Conservation (phyloP, 1,140 invertebrate genomes). For the Aphelinus certus region DNA sequence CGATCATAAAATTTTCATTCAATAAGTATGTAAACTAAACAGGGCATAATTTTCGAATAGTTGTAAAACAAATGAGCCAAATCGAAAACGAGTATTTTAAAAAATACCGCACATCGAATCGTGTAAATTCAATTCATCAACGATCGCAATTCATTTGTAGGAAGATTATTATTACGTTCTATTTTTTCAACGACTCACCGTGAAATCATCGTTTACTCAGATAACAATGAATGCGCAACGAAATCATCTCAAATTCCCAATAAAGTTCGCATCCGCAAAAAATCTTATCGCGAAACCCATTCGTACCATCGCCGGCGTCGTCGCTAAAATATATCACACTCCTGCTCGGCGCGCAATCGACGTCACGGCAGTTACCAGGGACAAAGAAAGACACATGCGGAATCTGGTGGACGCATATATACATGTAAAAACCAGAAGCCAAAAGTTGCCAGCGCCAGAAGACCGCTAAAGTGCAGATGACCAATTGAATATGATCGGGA, state of each 20-base stretch:
- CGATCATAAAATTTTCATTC: too few species aligned
- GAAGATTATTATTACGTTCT: slow-evolving; percentile 23
- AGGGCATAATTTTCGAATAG: too few species aligned
- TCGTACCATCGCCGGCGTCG: slow-evolving; percentile 31
- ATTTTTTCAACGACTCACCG: slow-evolving; percentile 25
- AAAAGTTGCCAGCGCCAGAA: too few species aligned
- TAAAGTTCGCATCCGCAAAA: slow-evolving; percentile 39
- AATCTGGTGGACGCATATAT: too few species aligned
- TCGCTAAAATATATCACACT: slow-evolving; percentile 25
- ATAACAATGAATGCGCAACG: slow-evolving; percentile 26
- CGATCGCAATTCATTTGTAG: slow-evolving; percentile 40
- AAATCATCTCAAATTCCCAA: slow-evolving; percentile 35
- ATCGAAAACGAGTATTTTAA: too few species aligned
- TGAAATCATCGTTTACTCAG: neutral
- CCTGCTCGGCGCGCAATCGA: neutral
- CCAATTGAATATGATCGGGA: neutral
- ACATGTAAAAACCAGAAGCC: too few species aligned
- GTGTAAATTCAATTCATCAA: neutral
- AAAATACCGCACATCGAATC: too few species aligned
- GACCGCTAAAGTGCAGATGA: too few species aligned
- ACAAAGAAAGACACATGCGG: too few species aligned
- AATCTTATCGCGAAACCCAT: slow-evolving; percentile 38
- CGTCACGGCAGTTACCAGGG: slow-evolving; percentile 1
- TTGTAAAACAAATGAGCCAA: too few species aligned
- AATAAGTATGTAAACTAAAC: too few species aligned